phyloP scores from a whole-genome alignment of 2,797 vertebrate species.

The Sebastes cheni region DNA sequence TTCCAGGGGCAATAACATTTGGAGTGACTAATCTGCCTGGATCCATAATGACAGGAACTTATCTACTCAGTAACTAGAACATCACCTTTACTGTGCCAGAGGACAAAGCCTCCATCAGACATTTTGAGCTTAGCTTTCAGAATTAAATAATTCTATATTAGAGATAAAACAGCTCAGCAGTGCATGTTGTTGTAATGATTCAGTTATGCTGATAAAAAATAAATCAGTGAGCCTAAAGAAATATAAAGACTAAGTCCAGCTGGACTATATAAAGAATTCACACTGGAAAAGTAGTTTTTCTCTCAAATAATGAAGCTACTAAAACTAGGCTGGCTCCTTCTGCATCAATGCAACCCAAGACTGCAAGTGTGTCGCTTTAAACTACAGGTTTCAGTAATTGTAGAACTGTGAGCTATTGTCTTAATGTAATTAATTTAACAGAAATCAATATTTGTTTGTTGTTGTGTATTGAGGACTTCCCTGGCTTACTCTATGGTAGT shows the following conservation, averaged over 20 bases:
- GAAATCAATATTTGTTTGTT: not conserved
- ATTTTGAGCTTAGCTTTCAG: not conserved
- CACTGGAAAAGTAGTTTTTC: not conserved
- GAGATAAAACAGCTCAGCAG: not conserved
- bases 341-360: conserved; percentile 82
- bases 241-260: not conserved
- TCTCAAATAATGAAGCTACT: not conserved
- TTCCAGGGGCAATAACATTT: not conserved
- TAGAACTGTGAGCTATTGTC: not conserved
- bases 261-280: not conserved
- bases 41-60: not conserved
- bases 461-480: conserved; percentile 76
- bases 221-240: not conserved
- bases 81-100: not conserved
- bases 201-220: not conserved
- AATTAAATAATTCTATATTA: not conserved
- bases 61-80: not conserved
- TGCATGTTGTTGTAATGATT: not conserved
- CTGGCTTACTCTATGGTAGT: conserved; percentile 92
- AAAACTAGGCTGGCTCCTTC: rapidly evolving
- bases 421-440: not conserved
- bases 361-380: conserved; percentile 70
- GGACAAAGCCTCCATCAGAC: not conserved
- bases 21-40: not conserved
- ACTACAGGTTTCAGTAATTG: not conserved